phyloP scores from a whole-genome alignment of 92 coral and sea anemone species.

The Muricea muricata region DNA sequence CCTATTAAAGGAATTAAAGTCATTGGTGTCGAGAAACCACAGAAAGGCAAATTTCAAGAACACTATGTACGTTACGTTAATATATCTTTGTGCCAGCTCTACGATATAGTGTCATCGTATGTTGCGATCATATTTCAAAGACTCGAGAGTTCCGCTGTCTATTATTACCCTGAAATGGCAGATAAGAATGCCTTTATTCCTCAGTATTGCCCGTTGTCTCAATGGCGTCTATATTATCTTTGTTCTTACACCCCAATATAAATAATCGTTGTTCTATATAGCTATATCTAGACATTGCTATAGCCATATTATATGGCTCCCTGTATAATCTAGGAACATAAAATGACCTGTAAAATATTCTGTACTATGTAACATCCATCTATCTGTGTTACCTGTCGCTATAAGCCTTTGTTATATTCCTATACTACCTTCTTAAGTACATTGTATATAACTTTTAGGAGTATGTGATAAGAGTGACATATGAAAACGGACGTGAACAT shows the following conservation, averaged over 20 bases:
- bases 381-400: background rate
- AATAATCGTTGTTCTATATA: too few relatives aligned
- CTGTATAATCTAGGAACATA: too few relatives aligned
- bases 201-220: background rate
- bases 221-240: background rate
- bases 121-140: too few relatives aligned
- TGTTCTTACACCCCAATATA: background rate
- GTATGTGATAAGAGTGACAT: slow-evolving; percentile 74
- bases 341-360: too few relatives aligned
- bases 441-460: slow-evolving; percentile 57
- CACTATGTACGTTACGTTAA: slow-evolving; percentile 34
- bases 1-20: slow-evolving; percentile 72
- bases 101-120: too few relatives aligned
- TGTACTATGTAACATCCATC: background rate
- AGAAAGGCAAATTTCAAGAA: slow-evolving; percentile 18
- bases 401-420: background rate
- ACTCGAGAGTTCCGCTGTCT: too few relatives aligned
- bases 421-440: background rate
- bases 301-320: background rate
- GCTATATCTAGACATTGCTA: too few relatives aligned
- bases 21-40: slow-evolving; percentile 81
- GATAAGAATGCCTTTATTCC: too few relatives aligned
- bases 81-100: too few relatives aligned
- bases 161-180: too few relatives aligned
- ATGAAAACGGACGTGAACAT: slow-evolving; percentile 79